These are phyloP conservation scores for Heterocephalus glaber DNA, from an alignment of 2,113 vertebrate genomes.

Conservation along the genomic window DNA sequence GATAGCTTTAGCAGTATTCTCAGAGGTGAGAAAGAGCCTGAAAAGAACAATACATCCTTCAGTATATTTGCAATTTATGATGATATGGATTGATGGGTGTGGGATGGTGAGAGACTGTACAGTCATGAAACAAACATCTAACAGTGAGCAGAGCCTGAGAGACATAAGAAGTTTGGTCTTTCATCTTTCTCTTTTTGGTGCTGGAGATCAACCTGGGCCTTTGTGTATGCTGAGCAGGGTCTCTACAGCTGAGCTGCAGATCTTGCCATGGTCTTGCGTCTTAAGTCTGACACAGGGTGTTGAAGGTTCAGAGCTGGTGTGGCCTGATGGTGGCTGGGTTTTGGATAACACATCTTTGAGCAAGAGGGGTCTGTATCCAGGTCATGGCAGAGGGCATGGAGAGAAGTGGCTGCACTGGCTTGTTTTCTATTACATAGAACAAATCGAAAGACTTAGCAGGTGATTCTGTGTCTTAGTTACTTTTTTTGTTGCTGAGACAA, in stretches of 20 bases:
- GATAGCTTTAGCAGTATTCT: background rate
- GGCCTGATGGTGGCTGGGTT: background rate
- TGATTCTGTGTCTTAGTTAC: background rate
- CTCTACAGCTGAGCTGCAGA: background rate
- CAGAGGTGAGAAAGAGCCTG: background rate
- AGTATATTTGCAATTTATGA: background rate
- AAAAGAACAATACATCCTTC: background rate
- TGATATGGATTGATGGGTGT: background rate
- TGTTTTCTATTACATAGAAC: background rate
- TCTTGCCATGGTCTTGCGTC: background rate
- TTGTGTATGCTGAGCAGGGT: background rate
- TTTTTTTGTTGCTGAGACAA: background rate
- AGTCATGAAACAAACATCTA: background rate
- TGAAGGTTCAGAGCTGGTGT: background rate
- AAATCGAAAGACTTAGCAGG: background rate
- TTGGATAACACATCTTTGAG: background rate
- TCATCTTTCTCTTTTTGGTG: background rate
- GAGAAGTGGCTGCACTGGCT: too few relatives aligned
- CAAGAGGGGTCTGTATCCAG: background rate
- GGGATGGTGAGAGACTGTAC: background rate
- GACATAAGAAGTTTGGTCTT: background rate
- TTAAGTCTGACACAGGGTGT: background rate
- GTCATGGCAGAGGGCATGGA: background rate
- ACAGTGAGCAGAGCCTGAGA: background rate
- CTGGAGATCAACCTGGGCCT: background rate